Evolutionary conservation across 2,888 invertebrate species (phyloP).

Genomic region (Polietes domitor): DNA sequence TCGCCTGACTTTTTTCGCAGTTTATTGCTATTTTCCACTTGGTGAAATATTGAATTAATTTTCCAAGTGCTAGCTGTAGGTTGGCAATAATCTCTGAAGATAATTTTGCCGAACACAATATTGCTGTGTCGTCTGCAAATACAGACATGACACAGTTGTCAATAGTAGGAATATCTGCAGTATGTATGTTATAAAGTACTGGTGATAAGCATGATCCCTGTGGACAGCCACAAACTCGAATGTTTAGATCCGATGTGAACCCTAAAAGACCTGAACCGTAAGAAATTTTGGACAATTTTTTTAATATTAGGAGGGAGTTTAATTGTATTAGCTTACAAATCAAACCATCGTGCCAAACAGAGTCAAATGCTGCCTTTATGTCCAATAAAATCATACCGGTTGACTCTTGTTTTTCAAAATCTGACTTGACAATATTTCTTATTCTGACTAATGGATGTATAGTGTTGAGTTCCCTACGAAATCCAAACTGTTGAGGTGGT

Average conservation of each 20-base stretch:
- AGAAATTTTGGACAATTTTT: conserved; percentile 15
- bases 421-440: conserved; percentile 66
- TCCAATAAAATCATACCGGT: conserved; percentile 29
- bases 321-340: not conserved
- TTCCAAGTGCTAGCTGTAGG: not conserved
- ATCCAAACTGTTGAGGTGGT: conserved; percentile 53
- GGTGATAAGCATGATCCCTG: not conserved
- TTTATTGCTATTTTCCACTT: conserved; percentile 2
- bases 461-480: conserved; percentile 71
- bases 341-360: conserved; percentile 71
- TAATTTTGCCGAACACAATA: not conserved
- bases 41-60: not conserved
- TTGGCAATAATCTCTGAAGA: not conserved
- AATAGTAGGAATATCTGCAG: conserved; percentile 5
- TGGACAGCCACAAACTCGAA: not conserved
- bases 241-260: not conserved
- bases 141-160: not conserved
- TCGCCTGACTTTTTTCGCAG: not conserved
- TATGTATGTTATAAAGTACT: not conserved
- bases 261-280: not conserved
- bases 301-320: not conserved
- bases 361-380: conserved; percentile 71
- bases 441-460: conserved; percentile 71
- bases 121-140: conserved; percentile 9
- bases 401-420: conserved; percentile 68